Percentiles rank a stretch among this genome's conserved stretches.
Evolutionary conservation across 2,888 invertebrate species (phyloP).

Genomic region (Axea sp.): DNA sequence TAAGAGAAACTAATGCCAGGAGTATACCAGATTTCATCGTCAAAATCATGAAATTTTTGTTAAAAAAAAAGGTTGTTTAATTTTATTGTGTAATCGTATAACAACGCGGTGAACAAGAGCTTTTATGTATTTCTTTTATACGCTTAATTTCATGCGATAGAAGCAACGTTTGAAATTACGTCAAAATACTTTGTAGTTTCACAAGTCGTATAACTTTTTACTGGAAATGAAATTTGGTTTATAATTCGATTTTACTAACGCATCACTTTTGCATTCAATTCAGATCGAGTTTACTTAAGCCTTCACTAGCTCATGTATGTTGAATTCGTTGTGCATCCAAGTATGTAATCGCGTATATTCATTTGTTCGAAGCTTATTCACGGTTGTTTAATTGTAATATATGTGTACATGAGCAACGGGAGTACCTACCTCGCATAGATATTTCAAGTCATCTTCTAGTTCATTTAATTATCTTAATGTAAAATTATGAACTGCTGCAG

Average conservation of each 20-base stretch:
- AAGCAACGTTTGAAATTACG: no score
- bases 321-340: slow-evolving; percentile 9
- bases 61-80: no score
- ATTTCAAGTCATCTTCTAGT: slow-evolving; percentile 67
- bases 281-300: slow-evolving; percentile 6
- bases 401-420: slow-evolving; percentile 46
- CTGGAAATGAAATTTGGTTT: no score
- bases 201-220: no score
- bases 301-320: slow-evolving; percentile 5
- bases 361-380: slow-evolving; percentile 33
- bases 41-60: slow-evolving; percentile 1
- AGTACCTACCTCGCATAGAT: slow-evolving; percentile 40
- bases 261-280: no score
- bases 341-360: slow-evolving; percentile 36
- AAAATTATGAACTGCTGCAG: slow-evolving; percentile 69
- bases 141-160: no score
- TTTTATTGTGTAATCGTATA: no score
- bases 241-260: no score
- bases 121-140: no score
- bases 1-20: slow-evolving; percentile 44
- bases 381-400: slow-evolving; percentile 50
- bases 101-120: no score
- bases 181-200: no score
- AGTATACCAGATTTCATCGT: slow-evolving; percentile 32
- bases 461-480: slow-evolving; percentile 74